Percentiles rank a stretch among this genome's conserved stretches.
phyloP scores from a whole-genome alignment of 2,113 vertebrate genomes.

The Tachuris rubrigastra region DNA sequence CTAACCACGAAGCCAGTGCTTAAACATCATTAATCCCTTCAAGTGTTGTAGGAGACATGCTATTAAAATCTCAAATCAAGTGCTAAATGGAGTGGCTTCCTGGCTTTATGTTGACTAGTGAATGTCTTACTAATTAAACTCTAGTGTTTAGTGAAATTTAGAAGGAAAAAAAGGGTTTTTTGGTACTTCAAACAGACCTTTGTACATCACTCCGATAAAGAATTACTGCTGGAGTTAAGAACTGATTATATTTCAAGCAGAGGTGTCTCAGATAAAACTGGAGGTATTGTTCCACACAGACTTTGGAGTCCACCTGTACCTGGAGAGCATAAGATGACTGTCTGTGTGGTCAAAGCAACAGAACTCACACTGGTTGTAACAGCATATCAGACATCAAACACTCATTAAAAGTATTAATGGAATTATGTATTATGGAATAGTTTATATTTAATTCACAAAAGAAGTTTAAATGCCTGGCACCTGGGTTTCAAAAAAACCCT shows the following conservation, averaged over 20 bases:
- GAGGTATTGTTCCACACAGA: background rate
- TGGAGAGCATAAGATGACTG: accelerated
- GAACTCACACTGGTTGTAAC: background rate
- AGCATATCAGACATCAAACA: background rate
- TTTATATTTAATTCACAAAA: background rate
- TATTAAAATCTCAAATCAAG: background rate
- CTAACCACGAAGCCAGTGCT: background rate
- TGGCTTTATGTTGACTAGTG: background rate
- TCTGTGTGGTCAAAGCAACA: background rate
- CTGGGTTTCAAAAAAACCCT: background rate
- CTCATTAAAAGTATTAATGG: background rate
- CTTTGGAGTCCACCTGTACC: background rate
- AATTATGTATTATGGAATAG: background rate
- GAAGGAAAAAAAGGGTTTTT: background rate
- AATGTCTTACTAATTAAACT: background rate
- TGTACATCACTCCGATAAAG: background rate
- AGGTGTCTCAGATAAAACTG: background rate
- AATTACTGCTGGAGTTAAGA: background rate
- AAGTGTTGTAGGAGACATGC: background rate
- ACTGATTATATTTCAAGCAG: background rate
- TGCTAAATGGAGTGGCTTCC: background rate
- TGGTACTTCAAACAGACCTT: background rate
- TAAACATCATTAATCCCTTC: background rate
- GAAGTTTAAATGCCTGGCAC: background rate
- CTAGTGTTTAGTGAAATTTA: background rate